These are phyloP conservation scores for Dasypogon diadema DNA, from an alignment of 2,888 invertebrate species.

Conservation along the genomic window DNA sequence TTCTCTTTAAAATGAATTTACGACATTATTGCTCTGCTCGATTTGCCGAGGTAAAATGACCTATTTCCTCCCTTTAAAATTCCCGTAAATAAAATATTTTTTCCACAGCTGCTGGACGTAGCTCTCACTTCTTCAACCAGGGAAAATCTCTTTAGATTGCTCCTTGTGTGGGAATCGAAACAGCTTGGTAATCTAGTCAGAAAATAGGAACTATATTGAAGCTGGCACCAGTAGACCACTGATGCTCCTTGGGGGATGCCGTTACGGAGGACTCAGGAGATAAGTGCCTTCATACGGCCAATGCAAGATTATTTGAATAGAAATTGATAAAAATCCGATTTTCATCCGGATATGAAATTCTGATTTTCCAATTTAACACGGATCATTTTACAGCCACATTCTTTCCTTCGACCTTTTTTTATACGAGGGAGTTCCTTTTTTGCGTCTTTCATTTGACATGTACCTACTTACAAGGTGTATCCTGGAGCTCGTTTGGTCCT, in stretches of 20 bases:
- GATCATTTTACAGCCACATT: constrained; percentile 21
- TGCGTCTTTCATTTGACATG: neutral
- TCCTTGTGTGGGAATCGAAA: neutral
- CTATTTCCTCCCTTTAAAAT: too few relatives aligned
- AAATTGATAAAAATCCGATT: constrained; percentile 42
- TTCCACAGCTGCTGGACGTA: too few relatives aligned
- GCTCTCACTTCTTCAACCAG: too few relatives aligned
- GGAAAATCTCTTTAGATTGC: constrained; percentile 7
- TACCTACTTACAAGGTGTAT: neutral
- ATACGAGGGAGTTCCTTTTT: neutral
- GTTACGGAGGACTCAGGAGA: neutral
- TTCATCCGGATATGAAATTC: constrained; percentile 37
- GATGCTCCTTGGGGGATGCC: neutral
- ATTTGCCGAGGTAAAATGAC: too few relatives aligned
- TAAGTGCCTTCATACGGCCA: constrained; percentile 3
- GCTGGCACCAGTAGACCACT: neutral
- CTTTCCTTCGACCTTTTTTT: constrained; percentile 4
- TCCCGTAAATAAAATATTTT: too few relatives aligned
- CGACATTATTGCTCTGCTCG: too few relatives aligned
- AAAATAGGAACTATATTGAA: constrained; percentile 25
- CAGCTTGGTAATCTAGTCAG: constrained; percentile 10
- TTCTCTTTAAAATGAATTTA: too few relatives aligned
- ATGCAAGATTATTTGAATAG: constrained; percentile 42
- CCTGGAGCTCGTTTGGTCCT: too few relatives aligned
- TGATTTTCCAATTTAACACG: constrained; percentile 44